These are phyloP conservation scores for Cordilura impudica DNA, from an alignment of 2,888 invertebrate species.

Conservation along the genomic window DNA sequence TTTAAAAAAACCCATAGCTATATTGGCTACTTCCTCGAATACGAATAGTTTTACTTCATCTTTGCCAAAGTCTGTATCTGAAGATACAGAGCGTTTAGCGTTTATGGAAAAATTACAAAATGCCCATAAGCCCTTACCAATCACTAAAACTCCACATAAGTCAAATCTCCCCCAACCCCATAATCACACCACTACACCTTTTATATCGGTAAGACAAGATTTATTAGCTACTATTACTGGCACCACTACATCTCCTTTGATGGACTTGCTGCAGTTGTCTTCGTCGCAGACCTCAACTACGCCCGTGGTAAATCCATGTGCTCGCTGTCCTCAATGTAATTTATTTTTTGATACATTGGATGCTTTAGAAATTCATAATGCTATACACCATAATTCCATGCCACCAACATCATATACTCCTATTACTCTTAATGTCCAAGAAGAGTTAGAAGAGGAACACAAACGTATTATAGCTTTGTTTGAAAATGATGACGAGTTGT, in stretches of 20 bases:
- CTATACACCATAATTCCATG: constrained; percentile 67
- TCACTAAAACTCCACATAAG: constrained; percentile 1
- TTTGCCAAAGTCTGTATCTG: not conserved
- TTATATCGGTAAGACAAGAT: constrained; percentile 62
- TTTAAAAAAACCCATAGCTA: constrained; percentile 71
- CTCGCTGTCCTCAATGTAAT: constrained; percentile 75
- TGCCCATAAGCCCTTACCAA: constrained; percentile 55
- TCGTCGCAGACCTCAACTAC: constrained; percentile 30
- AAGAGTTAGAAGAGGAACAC: constrained; percentile 67
- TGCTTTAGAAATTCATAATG: constrained; percentile 74
- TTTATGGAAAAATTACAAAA: constrained; percentile 72
- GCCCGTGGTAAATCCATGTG: constrained; percentile 64
- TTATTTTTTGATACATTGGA: constrained; percentile 72
- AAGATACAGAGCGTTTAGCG: constrained; percentile 65
- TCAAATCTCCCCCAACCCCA: not conserved
- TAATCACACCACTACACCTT: constrained; percentile 30
- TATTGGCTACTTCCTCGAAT: constrained; percentile 54
- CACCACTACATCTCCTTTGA: constrained; percentile 15
- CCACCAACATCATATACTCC: not conserved
- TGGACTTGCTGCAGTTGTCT: constrained; percentile 23
- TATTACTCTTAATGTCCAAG: constrained; percentile 16
- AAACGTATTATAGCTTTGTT: constrained; percentile 75
- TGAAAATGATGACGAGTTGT: constrained; percentile 68
- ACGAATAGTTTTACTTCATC: constrained; percentile 9
- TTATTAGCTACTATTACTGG: constrained; percentile 41